phyloP scores from a whole-genome alignment of 1,140 invertebrate genomes.

The Tribolium castaneum region DNA sequence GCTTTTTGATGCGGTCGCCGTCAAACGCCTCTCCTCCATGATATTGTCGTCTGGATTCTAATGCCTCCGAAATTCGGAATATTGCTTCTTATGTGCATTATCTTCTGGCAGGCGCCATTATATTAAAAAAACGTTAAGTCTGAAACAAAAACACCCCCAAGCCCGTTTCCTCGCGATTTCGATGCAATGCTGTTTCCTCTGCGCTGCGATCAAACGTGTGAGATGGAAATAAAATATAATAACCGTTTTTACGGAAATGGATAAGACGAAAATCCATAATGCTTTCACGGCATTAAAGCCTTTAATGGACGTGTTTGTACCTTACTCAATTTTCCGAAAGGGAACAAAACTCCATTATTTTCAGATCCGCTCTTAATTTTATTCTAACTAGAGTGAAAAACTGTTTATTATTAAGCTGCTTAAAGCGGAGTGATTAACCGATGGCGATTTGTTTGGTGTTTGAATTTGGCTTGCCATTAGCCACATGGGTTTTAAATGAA shows the following conservation, averaged over 20 bases:
- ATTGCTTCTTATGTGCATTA: slow-evolving; percentile 33
- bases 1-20: slow-evolving; percentile 52
- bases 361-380: not conserved
- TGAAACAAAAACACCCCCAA: too few species aligned
- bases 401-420: not conserved
- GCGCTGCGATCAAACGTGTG: not conserved
- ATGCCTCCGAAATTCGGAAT: slow-evolving; percentile 21
- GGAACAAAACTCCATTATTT: slow-evolving; percentile 16
- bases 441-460: too few species aligned
- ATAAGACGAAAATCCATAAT: slow-evolving; percentile 25
- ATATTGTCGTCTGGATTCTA: slow-evolving; percentile 35
- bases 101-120: slow-evolving; percentile 4
- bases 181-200: too few species aligned
- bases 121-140: not conserved
- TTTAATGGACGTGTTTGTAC: slow-evolving; percentile 10
- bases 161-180: too few species aligned
- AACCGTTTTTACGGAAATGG: not conserved
- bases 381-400: not conserved
- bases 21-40: slow-evolving; percentile 28
- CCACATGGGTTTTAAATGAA: too few species aligned
- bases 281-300: slow-evolving; percentile 25
- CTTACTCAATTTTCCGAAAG: not conserved
- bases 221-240: not conserved
- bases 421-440: not conserved
- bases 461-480: too few species aligned